These are phyloP conservation scores for Panthera tigris DNA, from an alignment of 2,113 vertebrate species.

Conservation along the genomic window DNA sequence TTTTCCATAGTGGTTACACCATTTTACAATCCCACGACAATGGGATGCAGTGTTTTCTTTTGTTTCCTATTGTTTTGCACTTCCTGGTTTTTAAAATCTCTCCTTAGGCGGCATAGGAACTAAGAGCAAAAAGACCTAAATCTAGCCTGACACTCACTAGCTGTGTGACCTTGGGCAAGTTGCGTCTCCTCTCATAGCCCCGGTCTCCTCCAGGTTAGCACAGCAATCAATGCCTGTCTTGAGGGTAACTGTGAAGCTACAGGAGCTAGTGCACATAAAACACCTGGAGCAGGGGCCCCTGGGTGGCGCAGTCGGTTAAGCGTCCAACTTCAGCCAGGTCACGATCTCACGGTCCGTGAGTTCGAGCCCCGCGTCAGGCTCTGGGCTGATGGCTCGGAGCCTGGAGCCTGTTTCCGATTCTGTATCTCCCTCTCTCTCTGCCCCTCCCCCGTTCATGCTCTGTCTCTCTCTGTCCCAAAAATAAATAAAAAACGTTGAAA, in stretches of 20 bases:
- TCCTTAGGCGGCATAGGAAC: neutral
- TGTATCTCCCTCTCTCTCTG: no score
- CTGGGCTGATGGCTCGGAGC: no score
- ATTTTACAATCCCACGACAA: neutral
- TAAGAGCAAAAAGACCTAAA: neutral
- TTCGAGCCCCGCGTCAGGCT: no score
- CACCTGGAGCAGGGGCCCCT: no score
- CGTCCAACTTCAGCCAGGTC: no score
- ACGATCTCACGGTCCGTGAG: no score
- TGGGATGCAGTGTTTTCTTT: neutral
- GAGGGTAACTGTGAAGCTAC: accelerated
- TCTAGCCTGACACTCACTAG: neutral
- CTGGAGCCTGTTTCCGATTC: no score
- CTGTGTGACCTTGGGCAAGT: neutral
- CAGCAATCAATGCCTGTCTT: no score
- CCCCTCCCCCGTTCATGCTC: no score
- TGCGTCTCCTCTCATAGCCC: neutral
- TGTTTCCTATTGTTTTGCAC: neutral
- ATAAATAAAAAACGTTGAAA: no score
- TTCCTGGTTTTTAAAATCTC: neutral
- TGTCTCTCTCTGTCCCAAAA: no score
- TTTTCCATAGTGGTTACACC: neutral
- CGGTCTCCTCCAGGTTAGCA: neutral
- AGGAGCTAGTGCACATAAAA: accelerated
- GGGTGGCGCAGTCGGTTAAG: no score